Conservation (phyloP, 2,888 invertebrate genomes). For the Eurytoma californica region DNA sequence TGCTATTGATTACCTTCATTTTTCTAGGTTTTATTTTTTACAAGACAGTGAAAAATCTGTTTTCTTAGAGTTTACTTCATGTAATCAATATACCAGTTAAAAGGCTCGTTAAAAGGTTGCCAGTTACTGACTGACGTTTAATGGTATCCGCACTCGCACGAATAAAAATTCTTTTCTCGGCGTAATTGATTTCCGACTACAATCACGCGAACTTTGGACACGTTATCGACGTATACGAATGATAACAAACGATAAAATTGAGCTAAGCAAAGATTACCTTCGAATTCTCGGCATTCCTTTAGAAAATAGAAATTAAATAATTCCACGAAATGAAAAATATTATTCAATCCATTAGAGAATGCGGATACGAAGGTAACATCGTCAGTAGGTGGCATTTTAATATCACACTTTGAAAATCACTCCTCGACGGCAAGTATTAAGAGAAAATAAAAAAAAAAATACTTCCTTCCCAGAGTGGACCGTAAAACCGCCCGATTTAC, state of each 20-base stretch:
- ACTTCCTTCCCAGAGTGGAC: background rate
- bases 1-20: background rate
- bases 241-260: background rate
- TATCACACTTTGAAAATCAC: conserved; percentile 40
- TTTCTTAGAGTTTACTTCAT: too few species aligned
- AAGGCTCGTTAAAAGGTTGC: conserved; percentile 14
- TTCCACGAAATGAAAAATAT: too few species aligned
- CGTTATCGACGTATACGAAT: background rate
- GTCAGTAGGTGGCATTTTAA: background rate
- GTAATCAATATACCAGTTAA: conserved; percentile 6
- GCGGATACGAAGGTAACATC: conserved; percentile 9
- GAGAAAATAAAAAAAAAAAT: background rate
- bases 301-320: too few species aligned
- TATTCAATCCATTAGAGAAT: background rate
- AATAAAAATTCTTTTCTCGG: too few species aligned
- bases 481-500: background rate
- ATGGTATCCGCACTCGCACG: background rate
- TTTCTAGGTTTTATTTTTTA: background rate
- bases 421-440: conserved; percentile 15
- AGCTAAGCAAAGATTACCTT: background rate
- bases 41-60: too few species aligned
- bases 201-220: too few species aligned
- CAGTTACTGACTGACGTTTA: background rate
- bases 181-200: too few species aligned
- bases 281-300: too few species aligned